Evolutionary conservation across 2,888 invertebrate genomes (phyloP).

Genomic region (Rugalucina vietnamica): DNA sequence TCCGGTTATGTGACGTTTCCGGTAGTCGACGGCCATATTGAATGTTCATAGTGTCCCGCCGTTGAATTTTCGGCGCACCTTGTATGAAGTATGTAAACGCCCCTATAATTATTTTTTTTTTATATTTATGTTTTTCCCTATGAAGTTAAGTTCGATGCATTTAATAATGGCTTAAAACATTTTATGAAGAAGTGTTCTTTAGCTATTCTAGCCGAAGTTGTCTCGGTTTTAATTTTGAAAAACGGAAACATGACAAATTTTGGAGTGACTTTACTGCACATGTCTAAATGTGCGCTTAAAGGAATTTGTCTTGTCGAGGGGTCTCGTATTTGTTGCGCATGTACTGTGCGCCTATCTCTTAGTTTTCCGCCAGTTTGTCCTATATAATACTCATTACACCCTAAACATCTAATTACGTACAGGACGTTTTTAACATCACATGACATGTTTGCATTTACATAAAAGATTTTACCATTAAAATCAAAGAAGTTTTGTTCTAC

Average conservation of each 20-base stretch:
- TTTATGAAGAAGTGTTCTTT: too few species aligned
- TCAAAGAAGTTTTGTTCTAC: neutral
- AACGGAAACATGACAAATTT: too few species aligned
- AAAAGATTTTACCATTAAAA: neutral
- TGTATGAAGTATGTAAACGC: too few species aligned
- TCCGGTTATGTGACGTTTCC: too few species aligned
- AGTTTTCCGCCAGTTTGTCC: neutral
- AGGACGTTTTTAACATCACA: neutral
- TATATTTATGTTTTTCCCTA: too few species aligned
- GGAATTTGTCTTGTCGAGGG: neutral
- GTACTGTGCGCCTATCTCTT: neutral
- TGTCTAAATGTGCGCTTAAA: neutral
- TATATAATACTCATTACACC: neutral
- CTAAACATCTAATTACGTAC: neutral
- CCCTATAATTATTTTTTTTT: too few species aligned
- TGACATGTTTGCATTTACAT: neutral
- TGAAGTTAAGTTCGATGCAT: too few species aligned
- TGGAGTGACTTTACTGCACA: too few species aligned
- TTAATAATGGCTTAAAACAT: too few species aligned
- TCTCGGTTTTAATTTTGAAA: neutral
- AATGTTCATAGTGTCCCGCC: too few species aligned
- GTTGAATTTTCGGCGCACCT: too few species aligned
- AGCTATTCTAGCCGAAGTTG: neutral
- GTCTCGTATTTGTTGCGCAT: neutral
- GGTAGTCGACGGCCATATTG: too few species aligned